phyloP scores from a whole-genome alignment of 1,140 invertebrate genomes.

The Apis dorsata region DNA sequence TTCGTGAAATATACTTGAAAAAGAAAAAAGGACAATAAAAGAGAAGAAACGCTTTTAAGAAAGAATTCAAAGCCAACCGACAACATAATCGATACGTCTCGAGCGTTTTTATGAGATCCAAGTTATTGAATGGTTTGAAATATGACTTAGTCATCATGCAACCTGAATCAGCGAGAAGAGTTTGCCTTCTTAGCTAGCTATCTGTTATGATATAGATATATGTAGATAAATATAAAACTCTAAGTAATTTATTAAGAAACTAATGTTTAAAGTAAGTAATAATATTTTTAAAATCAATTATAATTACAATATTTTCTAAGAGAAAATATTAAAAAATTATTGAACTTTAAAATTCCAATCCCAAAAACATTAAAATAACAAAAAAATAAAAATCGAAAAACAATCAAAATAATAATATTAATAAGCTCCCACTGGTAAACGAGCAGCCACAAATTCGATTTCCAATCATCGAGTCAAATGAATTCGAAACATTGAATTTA shows the following conservation, averaged over 20 bases:
- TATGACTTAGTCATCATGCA: slow-evolving; percentile 20
- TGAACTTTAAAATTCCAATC: too few relatives aligned
- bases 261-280: too few relatives aligned
- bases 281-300: too few relatives aligned
- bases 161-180: background rate
- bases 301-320: too few relatives aligned
- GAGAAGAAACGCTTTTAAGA: slow-evolving; percentile 20
- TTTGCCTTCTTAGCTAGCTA: background rate
- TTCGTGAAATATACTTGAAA: background rate
- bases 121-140: slow-evolving; percentile 16
- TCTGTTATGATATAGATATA: background rate
- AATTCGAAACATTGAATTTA: background rate
- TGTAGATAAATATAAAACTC: too few relatives aligned
- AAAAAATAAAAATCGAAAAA: too few relatives aligned
- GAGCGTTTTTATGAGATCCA: slow-evolving; percentile 27
- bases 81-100: slow-evolving; percentile 49
- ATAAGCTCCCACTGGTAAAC: background rate
- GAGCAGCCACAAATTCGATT: background rate
- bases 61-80: slow-evolving; percentile 28
- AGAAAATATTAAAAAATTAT: too few relatives aligned
- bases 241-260: too few relatives aligned
- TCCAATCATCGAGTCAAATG: too few relatives aligned
- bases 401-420: too few relatives aligned
- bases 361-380: too few relatives aligned
- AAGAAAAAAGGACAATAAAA: background rate